Evolutionary conservation across 2,797 vertebrate species (phyloP), one percentile per base, ranked within the genome.

Genomic region (Aeoliscus strigatus): DNA sequence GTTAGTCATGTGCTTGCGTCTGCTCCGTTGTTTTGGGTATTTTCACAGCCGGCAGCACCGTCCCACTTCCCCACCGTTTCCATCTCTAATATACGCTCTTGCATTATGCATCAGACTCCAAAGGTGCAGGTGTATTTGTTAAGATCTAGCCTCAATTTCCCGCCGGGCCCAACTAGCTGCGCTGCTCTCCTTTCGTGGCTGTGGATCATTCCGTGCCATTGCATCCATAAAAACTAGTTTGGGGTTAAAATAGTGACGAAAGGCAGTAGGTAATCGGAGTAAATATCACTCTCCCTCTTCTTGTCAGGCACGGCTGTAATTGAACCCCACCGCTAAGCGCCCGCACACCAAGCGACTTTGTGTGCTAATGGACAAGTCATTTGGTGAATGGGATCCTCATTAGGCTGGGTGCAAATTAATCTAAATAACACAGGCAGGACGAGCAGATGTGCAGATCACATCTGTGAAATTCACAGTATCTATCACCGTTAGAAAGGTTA

Each of bases 21-120:
- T 34, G 43, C 55, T 58, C 54, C 51, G 48, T 43, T 36, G 46
- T 53, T 68, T 49, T 45, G 17, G 49, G 46, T 63, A 46, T 51
- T 46, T 56, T 39, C 41, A 44, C 12, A 35, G 47, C 32, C 50
- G 29, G 45, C 48, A 27, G 60, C 58, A 32, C 54, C 62, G 69
- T 52, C 66, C 69, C 60, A 57, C 43, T 70, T 18, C 4, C 12
- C 31, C 24, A 17, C n/a, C 24, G 34, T 39, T 36, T 73, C 66
- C 64, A 18, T 63, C 63, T 61, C 70, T 73, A 63, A 73, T 70
- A 71, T 46, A 60, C 57, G 43, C 63, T 54, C 25, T 23, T 83
- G 73, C 60, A 78, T 83, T 71, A 85, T 83, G 72, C 63, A 83
- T 74, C 8, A 73, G 60, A 44, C 55, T 77, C 39, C 58, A 27